Evolutionary conservation across 2,888 invertebrate species (phyloP), one percentile per base, ranked within the genome.

Genomic region (Trichacis sp.): DNA sequence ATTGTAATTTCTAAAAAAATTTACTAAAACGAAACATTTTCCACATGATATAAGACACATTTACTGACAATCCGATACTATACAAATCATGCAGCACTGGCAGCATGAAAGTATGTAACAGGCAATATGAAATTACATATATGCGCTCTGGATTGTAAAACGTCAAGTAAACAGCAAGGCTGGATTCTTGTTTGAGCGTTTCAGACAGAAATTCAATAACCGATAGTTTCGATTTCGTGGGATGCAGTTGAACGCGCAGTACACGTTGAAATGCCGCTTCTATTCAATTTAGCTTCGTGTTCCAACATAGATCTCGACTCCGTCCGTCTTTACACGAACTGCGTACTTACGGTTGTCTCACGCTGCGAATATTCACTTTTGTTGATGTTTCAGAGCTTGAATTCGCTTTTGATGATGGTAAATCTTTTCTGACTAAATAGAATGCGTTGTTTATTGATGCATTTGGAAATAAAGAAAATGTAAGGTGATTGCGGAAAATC

Each of bases 351-450:
- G 76, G 74, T 73, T 76, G 75, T 77, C 77, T 77, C 77, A 75
- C 75, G 77, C 72, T 76, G 79, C 74, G 77, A 78, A 78, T 79
- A 79, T 80, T 80, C 77, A 78, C 72, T 78, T 80, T 75, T 74
- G 77, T 79, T 77, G 75, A 69, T 75, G 76, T 76, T 74, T 69
- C 71, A 58, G 71, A 76, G 74, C 75, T 76, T 67, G 67, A 69
- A 72, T 68, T 64, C 72, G 51, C 55, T 52, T 42, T n/a, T n/a
- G n/a, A n/a, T n/a, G n/a, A n/a, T n/a, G n/a, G n/a, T n/a, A n/a
- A n/a, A n/a, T n/a, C n/a, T n/a, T n/a, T n/a, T n/a, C n/a, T n/a
- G n/a, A n/a, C n/a, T n/a, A n/a, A n/a, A n/a, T n/a, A n/a, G n/a
- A n/a, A n/a, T n/a, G n/a, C n/a, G n/a, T n/a, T n/a, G n/a, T n/a